Evolutionary conservation across 2,797 vertebrate species (phyloP), one percentile per base, ranked within the genome.

Genomic region (Presbytis comata): DNA sequence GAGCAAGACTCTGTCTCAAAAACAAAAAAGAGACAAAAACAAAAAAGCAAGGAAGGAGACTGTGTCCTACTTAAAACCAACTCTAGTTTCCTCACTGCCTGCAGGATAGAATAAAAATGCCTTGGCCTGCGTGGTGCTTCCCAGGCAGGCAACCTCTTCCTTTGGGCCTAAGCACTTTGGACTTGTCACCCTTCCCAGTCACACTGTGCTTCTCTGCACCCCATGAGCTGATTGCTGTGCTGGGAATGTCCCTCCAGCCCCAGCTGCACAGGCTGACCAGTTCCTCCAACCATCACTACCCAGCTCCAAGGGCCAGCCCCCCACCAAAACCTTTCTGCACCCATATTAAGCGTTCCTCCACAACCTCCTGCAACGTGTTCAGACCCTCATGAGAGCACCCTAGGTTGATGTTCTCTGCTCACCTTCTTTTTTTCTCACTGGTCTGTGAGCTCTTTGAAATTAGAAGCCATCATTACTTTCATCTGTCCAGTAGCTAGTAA

Each of bases 51-150:
- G 44, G 28, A 46, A 93, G 36, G 28, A 74, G 80, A 93, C 48
- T 79, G 59, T 93, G 88, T 92, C 93, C 88, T 93, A 46, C 48
- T 85, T 95, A 57, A 87, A 78, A 53, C 50, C 82, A 41, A 9
- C 75, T 64, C 39, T 26, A 36, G 28, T 57, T 84, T 72, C 36
- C 74, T 79, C 33, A 1, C 14, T 53, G 14, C 72, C 75, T 83
- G 26, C 39, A 30, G 46, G 36, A 9, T 61, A 33, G 55, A 55
- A 24, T 61, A 53, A 75, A 75, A 91, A 26, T 1, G 26, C 28
- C 50, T 81, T 57, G 13, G 57, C 50, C 44, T 28, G 55, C 4
- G 7, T 19, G 44, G 17, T 16, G 19, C 61, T n/a, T 41, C 21
- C 64, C 41, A 6, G 57, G 90, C 64, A 26, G 75, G 39, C 21